Conservation (phyloP, 35 echinoderm and acorn worm species). For the Ophioderma brevispina region DNA sequence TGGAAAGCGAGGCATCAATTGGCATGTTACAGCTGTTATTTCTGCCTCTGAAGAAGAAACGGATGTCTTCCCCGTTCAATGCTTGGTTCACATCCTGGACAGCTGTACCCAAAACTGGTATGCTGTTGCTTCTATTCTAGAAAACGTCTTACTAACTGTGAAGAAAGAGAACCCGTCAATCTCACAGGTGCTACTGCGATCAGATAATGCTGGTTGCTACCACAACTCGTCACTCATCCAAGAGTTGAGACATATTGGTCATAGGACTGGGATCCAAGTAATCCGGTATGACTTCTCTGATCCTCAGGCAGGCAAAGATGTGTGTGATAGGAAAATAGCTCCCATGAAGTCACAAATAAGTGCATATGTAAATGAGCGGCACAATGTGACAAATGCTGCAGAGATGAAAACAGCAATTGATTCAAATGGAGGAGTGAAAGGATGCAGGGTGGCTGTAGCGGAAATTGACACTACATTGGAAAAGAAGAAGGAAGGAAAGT, state of each 20-base stretch:
- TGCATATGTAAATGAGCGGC: background rate
- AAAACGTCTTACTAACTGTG: background rate
- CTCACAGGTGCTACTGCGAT: background rate
- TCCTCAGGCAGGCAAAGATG: constrained; percentile 19
- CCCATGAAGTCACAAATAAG: constrained; percentile 3
- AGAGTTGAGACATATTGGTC: background rate
- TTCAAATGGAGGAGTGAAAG: background rate
- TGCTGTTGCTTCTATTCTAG: background rate
- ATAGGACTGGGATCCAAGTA: background rate
- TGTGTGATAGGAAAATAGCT: constrained; percentile 22
- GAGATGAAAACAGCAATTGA: constrained; percentile 13
- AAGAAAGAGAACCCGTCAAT: background rate
- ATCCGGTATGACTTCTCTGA: constrained; percentile 18
- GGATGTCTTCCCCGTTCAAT: background rate
- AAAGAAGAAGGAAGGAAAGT: background rate
- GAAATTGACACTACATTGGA: too few relatives aligned
- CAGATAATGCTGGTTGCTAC: constrained; percentile 9
- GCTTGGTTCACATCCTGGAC: background rate
- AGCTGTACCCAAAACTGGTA: constrained; percentile 5
- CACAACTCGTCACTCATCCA: background rate
- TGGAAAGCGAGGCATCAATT: constrained; percentile 3
- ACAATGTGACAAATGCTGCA: background rate
- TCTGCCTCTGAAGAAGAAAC: background rate
- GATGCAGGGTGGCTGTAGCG: background rate
- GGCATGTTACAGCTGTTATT: constrained; percentile 16